Evolutionary conservation across 2,888 invertebrate species (phyloP).

Genomic region (Thereva unica): DNA sequence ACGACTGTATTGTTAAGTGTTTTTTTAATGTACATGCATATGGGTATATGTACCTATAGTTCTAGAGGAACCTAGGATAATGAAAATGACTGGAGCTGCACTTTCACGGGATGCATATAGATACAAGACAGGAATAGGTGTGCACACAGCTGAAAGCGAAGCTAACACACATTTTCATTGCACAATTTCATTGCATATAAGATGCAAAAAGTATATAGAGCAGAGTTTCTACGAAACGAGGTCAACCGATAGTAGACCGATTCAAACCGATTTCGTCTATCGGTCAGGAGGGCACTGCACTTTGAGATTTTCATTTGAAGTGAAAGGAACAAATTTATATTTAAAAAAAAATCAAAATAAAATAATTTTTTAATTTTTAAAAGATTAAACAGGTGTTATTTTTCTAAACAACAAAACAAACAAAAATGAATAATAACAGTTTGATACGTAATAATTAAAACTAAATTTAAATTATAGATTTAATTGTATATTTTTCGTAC

Average conservation of each 20-base stretch:
- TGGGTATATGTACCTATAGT: too few species aligned
- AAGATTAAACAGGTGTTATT: not conserved
- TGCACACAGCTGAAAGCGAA: conserved; percentile 26
- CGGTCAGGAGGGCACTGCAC: conserved; percentile 54
- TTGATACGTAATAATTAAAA: too few species aligned
- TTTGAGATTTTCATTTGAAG: conserved; percentile 51
- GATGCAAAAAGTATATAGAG: conserved; percentile 25
- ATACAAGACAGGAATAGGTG: conserved; percentile 20
- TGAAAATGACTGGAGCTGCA: conserved; percentile 23
- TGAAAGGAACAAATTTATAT: conserved; percentile 46
- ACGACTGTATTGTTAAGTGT: too few species aligned
- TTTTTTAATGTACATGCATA: too few species aligned
- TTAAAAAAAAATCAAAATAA: conserved; percentile 20
- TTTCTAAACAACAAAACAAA: too few species aligned
- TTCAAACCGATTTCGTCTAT: conserved; percentile 50
- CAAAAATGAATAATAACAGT: too few species aligned
- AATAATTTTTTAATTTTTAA: conserved; percentile 10
- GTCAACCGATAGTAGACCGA: conserved; percentile 47
- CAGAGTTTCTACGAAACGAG: conserved; percentile 45
- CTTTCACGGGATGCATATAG: conserved; percentile 18
- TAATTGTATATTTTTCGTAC: too few species aligned
- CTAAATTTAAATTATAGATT: too few species aligned
- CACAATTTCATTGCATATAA: conserved; percentile 15
- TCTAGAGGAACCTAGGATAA: not conserved
- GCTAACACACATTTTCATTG: conserved; percentile 27